Evolutionary conservation across 2,888 invertebrate genomes (phyloP), one percentile per base, ranked within the genome.

Genomic region (Augiades crinisus): DNA sequence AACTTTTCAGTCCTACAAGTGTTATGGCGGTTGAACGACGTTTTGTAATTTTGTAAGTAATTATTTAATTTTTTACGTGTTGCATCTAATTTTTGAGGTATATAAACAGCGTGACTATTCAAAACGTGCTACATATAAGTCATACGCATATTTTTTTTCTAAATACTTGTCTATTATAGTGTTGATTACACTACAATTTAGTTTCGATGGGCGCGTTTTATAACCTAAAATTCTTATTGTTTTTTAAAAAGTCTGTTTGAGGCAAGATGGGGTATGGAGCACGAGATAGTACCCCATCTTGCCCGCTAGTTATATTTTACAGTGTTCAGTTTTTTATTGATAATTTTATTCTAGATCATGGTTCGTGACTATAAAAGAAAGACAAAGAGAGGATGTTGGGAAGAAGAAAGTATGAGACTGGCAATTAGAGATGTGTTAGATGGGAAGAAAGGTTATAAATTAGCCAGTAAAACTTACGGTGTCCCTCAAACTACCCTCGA

Each of bases 401-500:
- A 17, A 8, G 36, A 36, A 34, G 37, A 51, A 37, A 10, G 17
- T n/a, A 51, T 45, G 38, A 44, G 38, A 45, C 16, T 30, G 14
- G 45, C 51, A 2, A 34, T 51, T 14, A 6, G 30, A 36, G 19
- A 14, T 10, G 45, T 51, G 7, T 12, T 51, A 12, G 37, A 51
- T 24, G 31, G 31, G 38, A 51, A 44, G 38, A 51, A 34, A 17
- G 45, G 45, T n/a, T 38, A 45, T 12, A 14, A 22, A 27, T 45
- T n/a, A 45, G 24, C 24, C 24, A 24, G 24, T n/a, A 24, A 24
- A n/a, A n/a, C 24, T 3, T 24, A 24, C n/a, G n/a, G 31, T 16
- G 47, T 47, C 14, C 47, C 36, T 22, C 47, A 47, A 14, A 47
- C 47, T 16, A 36, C 37, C 14, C 47, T 64, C 3, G 44, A 31